A percentile compares a stretch with the other conserved stretches of the same genome.
phyloP scores from a whole-genome alignment of 2,797 vertebrate genomes.

The Bovichtus diacanthus region DNA sequence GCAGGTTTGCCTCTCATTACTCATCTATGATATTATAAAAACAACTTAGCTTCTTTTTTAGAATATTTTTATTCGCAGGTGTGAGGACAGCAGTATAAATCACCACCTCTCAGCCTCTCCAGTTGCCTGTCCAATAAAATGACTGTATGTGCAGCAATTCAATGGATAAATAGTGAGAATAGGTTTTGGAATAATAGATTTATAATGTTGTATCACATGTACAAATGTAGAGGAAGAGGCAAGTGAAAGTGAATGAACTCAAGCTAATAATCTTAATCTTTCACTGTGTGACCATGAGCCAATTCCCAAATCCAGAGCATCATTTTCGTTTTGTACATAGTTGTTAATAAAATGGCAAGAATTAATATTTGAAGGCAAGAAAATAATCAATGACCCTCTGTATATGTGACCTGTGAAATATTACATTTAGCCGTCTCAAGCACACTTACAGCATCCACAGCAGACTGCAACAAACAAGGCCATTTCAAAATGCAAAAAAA shows the following conservation, averaged over 20 bases:
- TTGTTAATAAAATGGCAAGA: not conserved
- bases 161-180: not conserved
- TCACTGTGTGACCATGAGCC: not conserved
- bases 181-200: not conserved
- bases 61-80: not conserved
- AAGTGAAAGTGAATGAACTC: not conserved
- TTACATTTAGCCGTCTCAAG: too few species aligned
- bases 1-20: slow-evolving; percentile 15
- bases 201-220: not conserved
- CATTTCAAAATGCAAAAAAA: not conserved
- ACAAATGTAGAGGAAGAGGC: not conserved
- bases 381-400: too few species aligned
- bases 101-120: not conserved
- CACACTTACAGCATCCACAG: too few species aligned
- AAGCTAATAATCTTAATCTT: not conserved
- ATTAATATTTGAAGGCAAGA: not conserved
- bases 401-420: too few species aligned
- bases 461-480: too few species aligned
- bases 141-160: not conserved
- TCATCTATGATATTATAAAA: slow-evolving; percentile 8
- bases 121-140: slow-evolving; percentile 1
- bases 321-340: not conserved
- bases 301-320: not conserved
- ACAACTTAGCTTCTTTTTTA: not conserved
- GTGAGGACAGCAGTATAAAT: not conserved